phyloP scores from a whole-genome alignment of 2,888 invertebrate genomes.

The Calephelis perditalis region DNA sequence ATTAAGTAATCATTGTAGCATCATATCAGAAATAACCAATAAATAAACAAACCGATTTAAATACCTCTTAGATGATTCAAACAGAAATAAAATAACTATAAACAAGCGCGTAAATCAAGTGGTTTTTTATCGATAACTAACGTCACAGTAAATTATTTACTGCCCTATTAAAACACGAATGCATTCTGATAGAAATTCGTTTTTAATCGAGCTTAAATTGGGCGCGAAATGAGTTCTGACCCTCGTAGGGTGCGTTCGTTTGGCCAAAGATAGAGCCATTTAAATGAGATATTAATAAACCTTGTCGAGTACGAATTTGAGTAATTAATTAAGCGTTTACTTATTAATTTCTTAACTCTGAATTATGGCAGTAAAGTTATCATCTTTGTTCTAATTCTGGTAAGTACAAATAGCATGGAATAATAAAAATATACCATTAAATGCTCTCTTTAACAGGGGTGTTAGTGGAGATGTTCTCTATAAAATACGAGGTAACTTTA shows the following conservation, averaged over 20 bases:
- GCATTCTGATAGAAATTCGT: constrained; percentile 73
- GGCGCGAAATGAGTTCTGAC: constrained; percentile 74
- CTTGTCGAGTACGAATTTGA: constrained; percentile 18
- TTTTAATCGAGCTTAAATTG: constrained; percentile 77
- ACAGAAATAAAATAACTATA: constrained; percentile 22
- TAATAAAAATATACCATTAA: no score
- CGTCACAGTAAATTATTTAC: constrained; percentile 36
- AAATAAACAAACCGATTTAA: constrained; percentile 12
- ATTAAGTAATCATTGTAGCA: neutral
- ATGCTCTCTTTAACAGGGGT: no score
- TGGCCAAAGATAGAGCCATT: constrained; percentile 56
- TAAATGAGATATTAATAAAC: constrained; percentile 57
- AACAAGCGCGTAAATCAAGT: constrained; percentile 31
- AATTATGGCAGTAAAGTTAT: neutral
- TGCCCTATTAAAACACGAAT: constrained; percentile 58
- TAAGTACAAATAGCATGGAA: no score
- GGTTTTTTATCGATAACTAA: constrained; percentile 34
- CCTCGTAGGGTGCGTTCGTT: constrained; percentile 46
- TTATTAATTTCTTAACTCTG: neutral
- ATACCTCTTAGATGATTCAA: constrained; percentile 14
- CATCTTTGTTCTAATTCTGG: no score
- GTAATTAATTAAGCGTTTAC: constrained; percentile 16
- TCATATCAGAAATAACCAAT: constrained; percentile 14
- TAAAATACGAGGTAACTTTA: no score
- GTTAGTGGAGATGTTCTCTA: no score